A percentile compares a stretch with the other conserved stretches of the same genome.
phyloP scores from a whole-genome alignment of 2,113 vertebrate genomes.

The Vombatus ursinus region DNA sequence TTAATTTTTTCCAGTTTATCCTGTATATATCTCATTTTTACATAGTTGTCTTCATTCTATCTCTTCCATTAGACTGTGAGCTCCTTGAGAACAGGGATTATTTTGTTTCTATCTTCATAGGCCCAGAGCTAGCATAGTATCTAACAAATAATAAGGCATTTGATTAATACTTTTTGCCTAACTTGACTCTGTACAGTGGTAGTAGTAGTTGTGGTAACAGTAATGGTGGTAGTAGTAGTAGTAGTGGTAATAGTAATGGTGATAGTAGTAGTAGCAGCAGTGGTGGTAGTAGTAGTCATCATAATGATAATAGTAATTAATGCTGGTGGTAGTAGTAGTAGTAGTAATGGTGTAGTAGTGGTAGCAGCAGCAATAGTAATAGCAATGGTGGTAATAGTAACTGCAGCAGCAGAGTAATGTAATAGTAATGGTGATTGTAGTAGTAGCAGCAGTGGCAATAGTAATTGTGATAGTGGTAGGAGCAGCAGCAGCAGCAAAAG shows the following conservation, averaged over 20 bases:
- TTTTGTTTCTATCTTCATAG: neutral
- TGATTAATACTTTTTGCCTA: neutral
- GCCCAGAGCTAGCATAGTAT: neutral
- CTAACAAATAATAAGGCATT: neutral
- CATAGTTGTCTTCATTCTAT: neutral
- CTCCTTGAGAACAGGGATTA: neutral
- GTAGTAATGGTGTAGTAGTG: neutral
- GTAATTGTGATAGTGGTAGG: no score
- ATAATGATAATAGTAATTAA: neutral
- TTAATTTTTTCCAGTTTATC: neutral
- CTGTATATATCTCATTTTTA: neutral
- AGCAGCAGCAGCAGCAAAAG: no score
- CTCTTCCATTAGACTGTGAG: neutral
- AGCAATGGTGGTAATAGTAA: neutral
- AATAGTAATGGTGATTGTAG: no score
- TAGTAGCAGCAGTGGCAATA: neutral
- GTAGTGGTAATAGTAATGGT: neutral
- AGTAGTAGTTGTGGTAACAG: neutral
- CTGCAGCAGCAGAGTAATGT: no score
- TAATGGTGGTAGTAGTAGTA: neutral
- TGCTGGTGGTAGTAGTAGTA: neutral
- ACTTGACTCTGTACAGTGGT: neutral
- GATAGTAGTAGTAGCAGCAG: neutral
- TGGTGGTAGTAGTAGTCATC: neutral
- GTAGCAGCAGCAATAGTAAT: neutral